Evolutionary conservation across 2,888 invertebrate species (phyloP).

Genomic region (Romanomermis culicivorax): DNA sequence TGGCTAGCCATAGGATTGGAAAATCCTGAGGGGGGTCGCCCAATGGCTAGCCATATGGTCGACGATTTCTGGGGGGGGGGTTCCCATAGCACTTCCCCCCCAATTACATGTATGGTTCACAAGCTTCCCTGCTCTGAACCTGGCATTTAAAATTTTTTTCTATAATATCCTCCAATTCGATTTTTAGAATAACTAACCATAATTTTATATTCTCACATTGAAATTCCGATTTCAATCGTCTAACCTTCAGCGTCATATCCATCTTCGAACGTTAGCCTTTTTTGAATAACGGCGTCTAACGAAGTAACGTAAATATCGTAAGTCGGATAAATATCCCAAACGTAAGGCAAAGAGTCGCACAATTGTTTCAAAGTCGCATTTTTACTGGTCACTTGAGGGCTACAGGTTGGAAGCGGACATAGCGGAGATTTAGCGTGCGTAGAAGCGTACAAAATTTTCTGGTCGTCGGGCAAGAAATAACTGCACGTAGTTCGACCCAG

Average conservation of each 20-base stretch:
- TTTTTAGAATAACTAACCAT: too few species aligned
- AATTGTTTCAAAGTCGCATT: slow-evolving; percentile 14
- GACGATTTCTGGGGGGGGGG: too few species aligned
- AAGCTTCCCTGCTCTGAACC: too few species aligned
- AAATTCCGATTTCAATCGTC: too few species aligned
- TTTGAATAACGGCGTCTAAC: neutral
- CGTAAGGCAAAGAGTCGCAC: slow-evolving; percentile 18
- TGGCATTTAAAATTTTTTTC: too few species aligned
- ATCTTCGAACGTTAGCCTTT: neutral
- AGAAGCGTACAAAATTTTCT: slow-evolving; percentile 21
- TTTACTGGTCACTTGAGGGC: slow-evolving; percentile 9
- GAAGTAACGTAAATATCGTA: slow-evolving; percentile 19
- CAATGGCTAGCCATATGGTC: too few species aligned
- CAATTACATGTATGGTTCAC: too few species aligned
- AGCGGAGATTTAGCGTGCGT: slow-evolving; percentile 16
- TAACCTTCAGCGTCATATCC: slow-evolving; percentile 1
- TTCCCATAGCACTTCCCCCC: too few species aligned
- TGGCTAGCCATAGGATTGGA: too few species aligned
- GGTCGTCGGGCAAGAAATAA: slow-evolving; percentile 20
- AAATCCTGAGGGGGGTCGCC: too few species aligned
- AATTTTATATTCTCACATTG: too few species aligned
- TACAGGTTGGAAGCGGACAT: slow-evolving; percentile 12
- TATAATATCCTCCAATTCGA: too few species aligned
- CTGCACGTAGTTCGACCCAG: slow-evolving; percentile 22
- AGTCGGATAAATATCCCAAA: slow-evolving; percentile 22